Base-by-base conservation (phyloP, 1,140 invertebrate genomes). In the Listronotus bonariensis region DNA sequence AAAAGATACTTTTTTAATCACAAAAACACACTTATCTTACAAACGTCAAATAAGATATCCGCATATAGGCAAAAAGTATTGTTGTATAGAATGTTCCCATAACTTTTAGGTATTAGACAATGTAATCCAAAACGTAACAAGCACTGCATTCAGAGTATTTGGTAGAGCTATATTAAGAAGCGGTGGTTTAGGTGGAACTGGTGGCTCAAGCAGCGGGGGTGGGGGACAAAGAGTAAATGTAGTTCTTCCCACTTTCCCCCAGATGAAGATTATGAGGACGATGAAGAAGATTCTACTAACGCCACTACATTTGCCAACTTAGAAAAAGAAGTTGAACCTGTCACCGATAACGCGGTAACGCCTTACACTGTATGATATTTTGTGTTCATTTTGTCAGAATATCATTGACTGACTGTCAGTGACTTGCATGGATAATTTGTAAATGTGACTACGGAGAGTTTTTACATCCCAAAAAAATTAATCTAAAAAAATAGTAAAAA, bases 161-260 rank as follows among this genome's bases (percentile, higher is more conserved):
- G 78, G 78, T 56, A 73, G 76, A 17, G 76, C 72, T 12, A 70
- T 83, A 56, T 73, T 82, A 69, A 77, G 80, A 77, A 81, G 81
- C 78, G 82, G 82, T 72, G 78, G 73, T 46, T 59, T 77, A 52
- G 78, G 80, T 67, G 81, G 80, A 67, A 75, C 79, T 69, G 78
- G 78, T 73, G 78, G 80, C 71, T 77, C 78, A 73, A 74, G 76
- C 68, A 78, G 77, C 34, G 73, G 56, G 42, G 66, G 63, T 32
- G 78, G 77, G 70, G 79, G 79, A 71, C 78, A 80, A 72, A 78
- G 78, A 63, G 80, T 83, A 67, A 83, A 79, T 72, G 82, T 84
- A 73, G 83, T 81, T 34, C 74, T 83, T 55, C 83, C 80, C 56
- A 81, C 83, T 64, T 83, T 80, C 74, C 82, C 65, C 80, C 82